Evolutionary conservation across 2,113 vertebrate genomes (phyloP), one percentile per base, ranked within the genome.

Genomic region (Podilymbus podiceps): DNA sequence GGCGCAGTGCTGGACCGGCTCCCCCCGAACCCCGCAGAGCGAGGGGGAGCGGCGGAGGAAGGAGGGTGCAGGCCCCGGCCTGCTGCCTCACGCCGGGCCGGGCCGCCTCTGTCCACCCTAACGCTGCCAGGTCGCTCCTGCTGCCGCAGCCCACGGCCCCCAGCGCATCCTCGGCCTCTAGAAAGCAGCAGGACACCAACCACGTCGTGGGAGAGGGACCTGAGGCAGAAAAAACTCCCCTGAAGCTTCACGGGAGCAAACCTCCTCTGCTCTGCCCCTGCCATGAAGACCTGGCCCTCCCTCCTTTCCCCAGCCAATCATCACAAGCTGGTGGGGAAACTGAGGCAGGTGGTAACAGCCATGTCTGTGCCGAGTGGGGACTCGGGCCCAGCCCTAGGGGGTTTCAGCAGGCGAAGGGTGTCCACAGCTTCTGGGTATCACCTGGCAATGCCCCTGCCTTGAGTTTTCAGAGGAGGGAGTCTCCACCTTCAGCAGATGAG

Each of bases 251-350:
- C 9, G 9, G 25, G 38, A 28, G 40, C 2, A 2, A 55, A 28
- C 4, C 44, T 3, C 0, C 8, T 15, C 40, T 12, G 15, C 0
- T 1, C 46, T 46, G 17, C 14, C 17, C 40, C n/a, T 3, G 0
- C 62, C 60, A 12, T 4, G 21, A 47, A 53, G 49, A 22, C 46
- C 19, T 18, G 11, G 35, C 35, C 23, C 44, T 11, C 64, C 33
- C 27, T 46, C 46, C 46, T 22, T 33, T 44, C 17, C 67, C 33
- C 35, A 10, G 27, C 47, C 3, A 4, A 5, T 12, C 5, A 1
- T 13, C 74, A 20, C 71, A 42, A 16, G 24, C 35, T 8, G 0
- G 19, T 12, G 22, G 81, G 68, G 63, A 89, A 63, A 60, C n/a
- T 46, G 88, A 89, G 68, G 80, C 60, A 56, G 0, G 0, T 0